phyloP scores from a whole-genome alignment of 2,113 vertebrate genomes.

The Leptodactylus fuscus region DNA sequence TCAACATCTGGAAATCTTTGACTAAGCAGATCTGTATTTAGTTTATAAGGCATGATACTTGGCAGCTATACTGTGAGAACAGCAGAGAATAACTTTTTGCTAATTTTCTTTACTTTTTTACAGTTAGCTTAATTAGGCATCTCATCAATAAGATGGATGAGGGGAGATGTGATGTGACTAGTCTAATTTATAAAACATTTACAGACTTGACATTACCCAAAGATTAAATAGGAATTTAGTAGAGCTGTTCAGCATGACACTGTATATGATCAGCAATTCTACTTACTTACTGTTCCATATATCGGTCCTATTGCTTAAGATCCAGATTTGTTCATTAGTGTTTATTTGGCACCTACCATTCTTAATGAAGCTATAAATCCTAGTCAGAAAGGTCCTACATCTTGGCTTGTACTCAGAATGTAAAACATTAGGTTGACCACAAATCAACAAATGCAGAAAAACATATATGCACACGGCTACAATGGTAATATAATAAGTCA shows the following conservation, averaged over 20 bases:
- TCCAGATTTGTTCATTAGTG: neutral
- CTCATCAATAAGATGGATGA: constrained; percentile 2
- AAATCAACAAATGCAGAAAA: no score
- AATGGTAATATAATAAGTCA: no score
- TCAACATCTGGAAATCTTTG: neutral
- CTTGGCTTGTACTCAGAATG: no score
- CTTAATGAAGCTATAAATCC: neutral
- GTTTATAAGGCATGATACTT: neutral
- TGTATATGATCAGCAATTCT: neutral
- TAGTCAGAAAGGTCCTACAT: neutral
- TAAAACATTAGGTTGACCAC: no score
- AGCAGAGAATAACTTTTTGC: constrained; percentile 3
- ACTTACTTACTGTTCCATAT: neutral
- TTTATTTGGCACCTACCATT: neutral
- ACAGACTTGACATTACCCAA: neutral
- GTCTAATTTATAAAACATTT: neutral
- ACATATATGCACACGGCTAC: no score
- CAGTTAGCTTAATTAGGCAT: neutral
- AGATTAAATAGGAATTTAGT: neutral
- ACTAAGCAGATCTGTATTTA: neutral
- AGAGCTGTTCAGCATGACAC: neutral
- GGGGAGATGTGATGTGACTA: neutral
- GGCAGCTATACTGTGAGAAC: neutral
- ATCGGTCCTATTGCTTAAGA: neutral
- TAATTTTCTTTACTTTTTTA: neutral